Percentiles rank a stretch among this genome's conserved stretches.
These are phyloP conservation scores for Microtus ochrogaster DNA, from an alignment of 2,113 vertebrate genomes.

Conservation along the genomic window DNA sequence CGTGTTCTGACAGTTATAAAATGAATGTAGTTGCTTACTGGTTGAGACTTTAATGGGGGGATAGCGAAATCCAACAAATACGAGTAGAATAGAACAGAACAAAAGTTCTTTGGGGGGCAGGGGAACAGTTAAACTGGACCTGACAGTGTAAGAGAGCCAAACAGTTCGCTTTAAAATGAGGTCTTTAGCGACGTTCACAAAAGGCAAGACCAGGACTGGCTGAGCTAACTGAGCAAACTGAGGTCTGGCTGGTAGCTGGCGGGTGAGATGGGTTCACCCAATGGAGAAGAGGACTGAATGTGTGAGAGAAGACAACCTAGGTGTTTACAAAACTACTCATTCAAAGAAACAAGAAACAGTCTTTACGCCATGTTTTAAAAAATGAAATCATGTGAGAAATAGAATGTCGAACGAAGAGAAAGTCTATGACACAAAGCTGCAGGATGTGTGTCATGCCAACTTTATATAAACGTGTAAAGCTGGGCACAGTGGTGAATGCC, in stretches of 20 bases:
- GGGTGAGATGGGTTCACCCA: background rate
- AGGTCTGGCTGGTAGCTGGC: background rate
- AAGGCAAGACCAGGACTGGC: background rate
- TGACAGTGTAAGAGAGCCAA: background rate
- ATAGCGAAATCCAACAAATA: background rate
- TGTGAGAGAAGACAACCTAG: background rate
- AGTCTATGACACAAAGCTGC: background rate
- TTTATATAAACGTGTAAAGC: background rate
- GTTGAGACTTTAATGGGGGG: background rate
- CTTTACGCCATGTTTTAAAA: background rate
- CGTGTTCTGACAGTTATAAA: background rate
- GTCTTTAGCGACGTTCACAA: background rate
- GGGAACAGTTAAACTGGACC: background rate
- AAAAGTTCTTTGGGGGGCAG: background rate
- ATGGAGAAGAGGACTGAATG: background rate
- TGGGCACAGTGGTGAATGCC: background rate
- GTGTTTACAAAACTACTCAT: background rate
- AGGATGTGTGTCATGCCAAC: background rate
- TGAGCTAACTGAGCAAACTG: background rate
- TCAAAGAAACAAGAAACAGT: background rate
- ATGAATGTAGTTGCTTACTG: background rate
- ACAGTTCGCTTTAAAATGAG: background rate
- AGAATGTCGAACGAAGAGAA: background rate
- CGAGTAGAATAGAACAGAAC: background rate
- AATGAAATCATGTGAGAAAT: slow-evolving; percentile 2